These are phyloP conservation scores for Polydrusus pterygomalis DNA, from an alignment of 2,888 invertebrate genomes.

Conservation along the genomic window DNA sequence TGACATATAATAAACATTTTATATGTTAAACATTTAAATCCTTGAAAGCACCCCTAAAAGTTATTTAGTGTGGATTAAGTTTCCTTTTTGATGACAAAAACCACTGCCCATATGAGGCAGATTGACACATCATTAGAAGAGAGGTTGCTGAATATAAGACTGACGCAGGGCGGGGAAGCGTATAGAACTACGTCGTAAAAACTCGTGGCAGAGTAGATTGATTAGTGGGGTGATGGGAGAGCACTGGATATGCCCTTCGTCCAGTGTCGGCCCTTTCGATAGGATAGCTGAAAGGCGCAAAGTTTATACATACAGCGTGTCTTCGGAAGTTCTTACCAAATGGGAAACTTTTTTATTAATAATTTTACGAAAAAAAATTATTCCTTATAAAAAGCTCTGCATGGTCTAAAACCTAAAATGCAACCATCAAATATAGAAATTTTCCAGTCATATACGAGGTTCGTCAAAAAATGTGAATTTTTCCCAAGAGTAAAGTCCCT, in stretches of 20 bases:
- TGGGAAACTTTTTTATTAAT: too few species aligned
- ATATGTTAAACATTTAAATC: background rate
- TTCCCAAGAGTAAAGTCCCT: too few species aligned
- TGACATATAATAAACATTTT: background rate
- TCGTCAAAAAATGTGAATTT: too few species aligned
- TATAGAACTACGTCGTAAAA: slow-evolving; percentile 28
- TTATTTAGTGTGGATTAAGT: slow-evolving; percentile 21
- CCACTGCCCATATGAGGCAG: slow-evolving; percentile 28
- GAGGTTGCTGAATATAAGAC: slow-evolving; percentile 34
- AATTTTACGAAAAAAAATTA: too few species aligned
- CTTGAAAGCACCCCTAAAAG: slow-evolving; percentile 3
- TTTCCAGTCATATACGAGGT: too few species aligned
- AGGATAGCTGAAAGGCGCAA: background rate
- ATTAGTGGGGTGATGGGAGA: slow-evolving; percentile 70
- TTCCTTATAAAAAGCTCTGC: too few species aligned
- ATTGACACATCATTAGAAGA: slow-evolving; percentile 42
- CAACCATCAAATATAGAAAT: too few species aligned
- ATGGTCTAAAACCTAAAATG: too few species aligned
- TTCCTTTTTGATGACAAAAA: slow-evolving; percentile 21
- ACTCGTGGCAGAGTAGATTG: slow-evolving; percentile 66
- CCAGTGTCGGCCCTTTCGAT: slow-evolving; percentile 12
- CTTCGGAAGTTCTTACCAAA: too few species aligned
- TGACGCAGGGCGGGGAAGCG: slow-evolving; percentile 24
- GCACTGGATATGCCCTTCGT: slow-evolving; percentile 54
- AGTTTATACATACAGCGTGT: too few species aligned